A percentile compares a stretch with the other conserved stretches of the same genome.
These are phyloP conservation scores for Lasioglossum oenotherae DNA, from an alignment of 2,888 invertebrate species.

Conservation along the genomic window DNA sequence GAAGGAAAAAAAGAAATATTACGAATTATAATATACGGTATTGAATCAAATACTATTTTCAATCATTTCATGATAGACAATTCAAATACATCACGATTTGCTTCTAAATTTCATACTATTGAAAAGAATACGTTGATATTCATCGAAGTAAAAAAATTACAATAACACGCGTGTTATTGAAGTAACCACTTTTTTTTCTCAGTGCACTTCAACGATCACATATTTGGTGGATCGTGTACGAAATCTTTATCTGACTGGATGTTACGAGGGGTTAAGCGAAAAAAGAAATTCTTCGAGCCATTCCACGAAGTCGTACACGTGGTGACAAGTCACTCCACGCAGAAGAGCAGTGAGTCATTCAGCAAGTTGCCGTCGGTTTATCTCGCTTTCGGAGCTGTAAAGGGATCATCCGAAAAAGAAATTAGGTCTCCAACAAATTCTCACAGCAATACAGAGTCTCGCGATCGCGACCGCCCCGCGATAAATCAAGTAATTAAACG, in stretches of 20 bases:
- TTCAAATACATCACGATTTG: too few relatives aligned
- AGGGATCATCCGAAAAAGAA: slow-evolving; percentile 25
- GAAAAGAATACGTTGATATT: too few relatives aligned
- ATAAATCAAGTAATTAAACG: slow-evolving; percentile 65
- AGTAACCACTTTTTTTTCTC: too few relatives aligned
- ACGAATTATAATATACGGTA: too few relatives aligned
- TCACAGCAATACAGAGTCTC: slow-evolving; percentile 61
- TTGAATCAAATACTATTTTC: too few relatives aligned
- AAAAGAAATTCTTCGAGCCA: neutral
- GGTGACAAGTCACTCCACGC: neutral
- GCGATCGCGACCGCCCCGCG: slow-evolving; percentile 35
- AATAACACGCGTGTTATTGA: too few relatives aligned
- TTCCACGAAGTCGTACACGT: slow-evolving; percentile 4
- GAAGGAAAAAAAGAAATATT: too few relatives aligned
- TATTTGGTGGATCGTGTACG: neutral
- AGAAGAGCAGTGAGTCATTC: slow-evolving; percentile 32
- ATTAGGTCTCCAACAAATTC: slow-evolving; percentile 51
- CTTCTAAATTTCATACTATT: too few relatives aligned
- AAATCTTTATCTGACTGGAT: neutral
- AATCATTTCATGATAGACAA: too few relatives aligned
- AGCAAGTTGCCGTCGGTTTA: neutral
- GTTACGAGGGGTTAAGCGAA: neutral
- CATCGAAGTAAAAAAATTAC: too few relatives aligned
- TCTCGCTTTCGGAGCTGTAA: slow-evolving; percentile 24
- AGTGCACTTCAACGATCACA: too few relatives aligned